Percentiles rank a stretch among this genome's conserved stretches.
Conservation (phyloP, 2,113 vertebrate genomes). For the Thunnus thynnus region DNA sequence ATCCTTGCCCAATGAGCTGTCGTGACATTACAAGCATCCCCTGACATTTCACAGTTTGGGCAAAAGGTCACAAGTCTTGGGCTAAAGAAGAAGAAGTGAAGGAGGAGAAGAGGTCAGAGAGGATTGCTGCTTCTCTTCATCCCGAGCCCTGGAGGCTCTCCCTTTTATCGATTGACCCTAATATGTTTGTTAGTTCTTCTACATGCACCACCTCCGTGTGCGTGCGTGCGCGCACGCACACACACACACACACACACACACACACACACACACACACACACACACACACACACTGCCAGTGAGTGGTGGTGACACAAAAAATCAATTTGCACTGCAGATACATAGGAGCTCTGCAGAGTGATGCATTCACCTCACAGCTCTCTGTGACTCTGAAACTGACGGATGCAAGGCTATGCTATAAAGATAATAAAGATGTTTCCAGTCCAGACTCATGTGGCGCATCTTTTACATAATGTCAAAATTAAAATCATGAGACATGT, state of each 20-base stretch:
- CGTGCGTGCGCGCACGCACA: background rate
- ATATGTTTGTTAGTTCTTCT: constrained; percentile 48
- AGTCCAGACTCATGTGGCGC: background rate
- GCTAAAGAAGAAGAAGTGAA: background rate
- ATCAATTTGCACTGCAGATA: constrained; percentile 59
- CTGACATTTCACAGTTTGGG: constrained; percentile 60
- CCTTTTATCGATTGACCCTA: constrained; percentile 50
- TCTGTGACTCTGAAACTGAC: constrained; percentile 22
- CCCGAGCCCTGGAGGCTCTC: constrained; percentile 14
- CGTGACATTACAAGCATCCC: constrained; percentile 39
- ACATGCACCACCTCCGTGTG: background rate
- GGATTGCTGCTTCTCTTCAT: constrained; percentile 15
- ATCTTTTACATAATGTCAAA: too few relatives aligned
- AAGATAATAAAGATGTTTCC: constrained; percentile 21
- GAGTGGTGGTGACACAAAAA: constrained; percentile 56
- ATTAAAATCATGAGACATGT: too few relatives aligned
- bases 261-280: constrained; percentile 9
- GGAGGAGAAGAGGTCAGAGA: constrained; percentile 18
- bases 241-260: constrained; percentile 29
- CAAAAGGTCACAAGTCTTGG: constrained; percentile 47
- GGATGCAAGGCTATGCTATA: background rate
- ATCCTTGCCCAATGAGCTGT: background rate
- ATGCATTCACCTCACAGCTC: constrained; percentile 42
- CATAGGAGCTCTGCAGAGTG: background rate
- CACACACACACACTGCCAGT: constrained; percentile 5